Evolutionary conservation across 1,140 invertebrate genomes (phyloP), one percentile per base, ranked within the genome.

Genomic region (Pseudomyrmex gracilis): DNA sequence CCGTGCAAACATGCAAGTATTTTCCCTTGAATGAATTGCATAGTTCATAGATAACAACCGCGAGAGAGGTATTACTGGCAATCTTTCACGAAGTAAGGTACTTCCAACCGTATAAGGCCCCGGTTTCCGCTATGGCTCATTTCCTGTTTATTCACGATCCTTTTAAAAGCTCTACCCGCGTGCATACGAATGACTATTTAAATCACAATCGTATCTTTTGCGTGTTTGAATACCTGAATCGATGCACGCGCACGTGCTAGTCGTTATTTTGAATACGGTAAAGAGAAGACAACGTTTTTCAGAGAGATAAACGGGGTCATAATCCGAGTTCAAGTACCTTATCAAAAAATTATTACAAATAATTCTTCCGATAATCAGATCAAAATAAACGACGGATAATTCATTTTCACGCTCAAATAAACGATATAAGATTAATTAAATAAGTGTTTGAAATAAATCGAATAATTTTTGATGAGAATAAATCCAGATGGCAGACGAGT

Each of bases 41-140:
- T 55, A 51, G 24, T 76, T 13, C 12, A 53, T 24, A 24, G 64
- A 70, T 45, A 34, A 67, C 15, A 49, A 58, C 12, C 71, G 66
- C 24, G 34, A 77, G 73, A 77, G 53, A 15, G 3, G 34, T 78
- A 60, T 58, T 58, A 70, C 10, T 57, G 55, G n/a, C 51, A 49
- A 77, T 4, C 63, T 66, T 20, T 45, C 12, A 77, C 73, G 17
- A 55, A 53, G 15, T 53, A n/a, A 77, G 47, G n/a, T 67, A 67
- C 17, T 8, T 20, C 34, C 2, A 55, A 1, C 24, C 73, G 47
- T 43, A 53, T 67, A 43, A 77, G 13, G 47, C 24, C 45, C 45
- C 13, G n/a, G 12, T 77, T 77, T 61, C 64, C 47, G 47, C 7
- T 55, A 53, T 24, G 73, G 58, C 1, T 49, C 24, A 20, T 9